Percentiles rank a stretch among this genome's conserved stretches.
Evolutionary conservation across 2,888 invertebrate genomes (phyloP).

Genomic region (Eilema sororculum): DNA sequence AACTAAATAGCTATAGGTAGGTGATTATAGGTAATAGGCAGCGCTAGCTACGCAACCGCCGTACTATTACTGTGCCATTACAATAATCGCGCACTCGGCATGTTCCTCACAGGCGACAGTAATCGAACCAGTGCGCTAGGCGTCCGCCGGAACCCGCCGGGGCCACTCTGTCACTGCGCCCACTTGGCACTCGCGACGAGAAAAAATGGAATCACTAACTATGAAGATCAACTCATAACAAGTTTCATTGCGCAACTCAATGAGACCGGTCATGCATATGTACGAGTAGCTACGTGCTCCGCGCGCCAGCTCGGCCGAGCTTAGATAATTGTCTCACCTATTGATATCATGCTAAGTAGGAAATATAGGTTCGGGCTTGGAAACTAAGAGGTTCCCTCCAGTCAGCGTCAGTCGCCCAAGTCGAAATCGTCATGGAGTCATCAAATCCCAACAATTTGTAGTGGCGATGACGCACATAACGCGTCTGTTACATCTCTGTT

Average conservation of each 20-base stretch:
- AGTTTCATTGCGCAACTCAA: not conserved
- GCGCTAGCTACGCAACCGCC: not conserved
- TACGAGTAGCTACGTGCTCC: no score
- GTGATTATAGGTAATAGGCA: not conserved
- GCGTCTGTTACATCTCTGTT: not conserved
- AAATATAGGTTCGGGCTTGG: no score
- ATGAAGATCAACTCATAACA: not conserved
- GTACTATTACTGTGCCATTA: not conserved
- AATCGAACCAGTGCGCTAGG: not conserved
- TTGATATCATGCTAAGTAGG: no score
- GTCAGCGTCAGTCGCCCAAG: no score
- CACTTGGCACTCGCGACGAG: not conserved
- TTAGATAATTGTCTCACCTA: no score
- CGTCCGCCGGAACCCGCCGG: not conserved
- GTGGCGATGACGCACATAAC: not conserved
- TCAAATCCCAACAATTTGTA: not conserved
- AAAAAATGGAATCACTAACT: constrained; percentile 4
- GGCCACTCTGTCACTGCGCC: not conserved
- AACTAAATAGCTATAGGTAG: not conserved
- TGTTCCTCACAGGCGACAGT: not conserved
- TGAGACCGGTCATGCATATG: not conserved
- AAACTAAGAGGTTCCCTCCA: no score
- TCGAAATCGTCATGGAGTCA: no score
- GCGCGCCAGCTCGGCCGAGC: no score
- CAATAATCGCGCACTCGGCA: not conserved